These are phyloP conservation scores for Cecropterus lyciades DNA, from an alignment of 1,140 invertebrate species.

Conservation along the genomic window DNA sequence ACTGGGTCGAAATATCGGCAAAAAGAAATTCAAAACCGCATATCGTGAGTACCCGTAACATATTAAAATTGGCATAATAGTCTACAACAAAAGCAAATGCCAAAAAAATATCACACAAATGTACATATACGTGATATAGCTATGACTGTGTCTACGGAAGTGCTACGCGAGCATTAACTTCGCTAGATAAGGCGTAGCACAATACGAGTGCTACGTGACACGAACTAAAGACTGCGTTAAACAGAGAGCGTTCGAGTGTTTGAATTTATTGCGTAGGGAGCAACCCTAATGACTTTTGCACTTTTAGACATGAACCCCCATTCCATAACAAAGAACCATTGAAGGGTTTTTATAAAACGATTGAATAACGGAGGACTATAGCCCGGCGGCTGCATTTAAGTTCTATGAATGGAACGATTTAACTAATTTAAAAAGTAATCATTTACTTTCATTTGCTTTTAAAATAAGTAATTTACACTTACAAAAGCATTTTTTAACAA, in stretches of 20 bases:
- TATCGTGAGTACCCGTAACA: too few species aligned
- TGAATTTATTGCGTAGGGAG: constrained; percentile 27
- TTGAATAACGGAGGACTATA: constrained; percentile 7
- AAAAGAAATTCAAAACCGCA: too few species aligned
- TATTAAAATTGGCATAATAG: too few species aligned
- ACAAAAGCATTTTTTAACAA: too few species aligned
- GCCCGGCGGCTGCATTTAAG: background rate
- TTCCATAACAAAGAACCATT: constrained; percentile 16
- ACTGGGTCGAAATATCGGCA: too few species aligned
- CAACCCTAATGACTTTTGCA: constrained; percentile 34
- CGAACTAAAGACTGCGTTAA: constrained; percentile 29
- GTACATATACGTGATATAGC: too few species aligned
- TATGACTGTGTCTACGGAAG: background rate
- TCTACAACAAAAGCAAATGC: too few species aligned
- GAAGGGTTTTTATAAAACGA: constrained; percentile 16
- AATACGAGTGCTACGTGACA: constrained; percentile 20
- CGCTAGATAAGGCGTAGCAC: constrained; percentile 25
- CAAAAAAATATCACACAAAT: too few species aligned
- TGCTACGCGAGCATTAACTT: constrained; percentile 7
- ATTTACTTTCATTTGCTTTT: too few species aligned
- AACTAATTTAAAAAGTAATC: background rate
- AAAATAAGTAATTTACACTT: too few species aligned
- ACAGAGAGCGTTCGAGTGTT: constrained; percentile 29
- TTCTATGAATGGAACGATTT: background rate
- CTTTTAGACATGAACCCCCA: constrained; percentile 21